Evolutionary conservation across 2,113 vertebrate species (phyloP).

Genomic region (Polypterus senegalus): DNA sequence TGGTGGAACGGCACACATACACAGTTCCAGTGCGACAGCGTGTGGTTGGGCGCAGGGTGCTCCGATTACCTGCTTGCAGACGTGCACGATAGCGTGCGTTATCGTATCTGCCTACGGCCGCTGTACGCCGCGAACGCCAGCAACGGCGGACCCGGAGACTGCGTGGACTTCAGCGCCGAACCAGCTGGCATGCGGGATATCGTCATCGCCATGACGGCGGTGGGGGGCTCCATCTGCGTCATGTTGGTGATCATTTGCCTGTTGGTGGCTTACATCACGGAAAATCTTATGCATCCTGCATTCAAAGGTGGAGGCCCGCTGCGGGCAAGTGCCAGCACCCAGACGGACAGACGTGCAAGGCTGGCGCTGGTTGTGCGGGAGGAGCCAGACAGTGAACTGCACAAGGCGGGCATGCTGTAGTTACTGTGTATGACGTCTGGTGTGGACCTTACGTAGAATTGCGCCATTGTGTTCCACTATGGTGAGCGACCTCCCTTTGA

Average conservation of each 20-base stretch:
- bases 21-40: constrained; percentile 77
- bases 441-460: no score
- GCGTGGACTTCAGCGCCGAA: constrained; percentile 75
- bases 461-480: no score
- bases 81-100: constrained; percentile 79
- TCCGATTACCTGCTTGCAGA: constrained; percentile 74
- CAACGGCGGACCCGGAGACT: constrained; percentile 41
- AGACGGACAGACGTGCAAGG: neutral
- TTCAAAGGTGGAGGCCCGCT: constrained; percentile 20
- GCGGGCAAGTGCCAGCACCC: constrained; percentile 4
- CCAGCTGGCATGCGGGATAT: constrained; percentile 84
- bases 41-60: constrained; percentile 71
- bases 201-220: constrained; percentile 92
- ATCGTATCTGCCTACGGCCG: constrained; percentile 74
- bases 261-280: constrained; percentile 91
- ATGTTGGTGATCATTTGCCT: constrained; percentile 96
- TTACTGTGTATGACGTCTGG: no score
- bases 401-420: no score
- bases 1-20: constrained; percentile 90
- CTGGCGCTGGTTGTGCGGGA: no score
- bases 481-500: no score
- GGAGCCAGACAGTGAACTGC: no score
- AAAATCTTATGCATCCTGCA: constrained; percentile 75
- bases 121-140: constrained; percentile 28
- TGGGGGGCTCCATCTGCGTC: constrained; percentile 92